These are phyloP conservation scores for Bombyx mori DNA, from an alignment of 1,140 invertebrate species.

Conservation along the genomic window DNA sequence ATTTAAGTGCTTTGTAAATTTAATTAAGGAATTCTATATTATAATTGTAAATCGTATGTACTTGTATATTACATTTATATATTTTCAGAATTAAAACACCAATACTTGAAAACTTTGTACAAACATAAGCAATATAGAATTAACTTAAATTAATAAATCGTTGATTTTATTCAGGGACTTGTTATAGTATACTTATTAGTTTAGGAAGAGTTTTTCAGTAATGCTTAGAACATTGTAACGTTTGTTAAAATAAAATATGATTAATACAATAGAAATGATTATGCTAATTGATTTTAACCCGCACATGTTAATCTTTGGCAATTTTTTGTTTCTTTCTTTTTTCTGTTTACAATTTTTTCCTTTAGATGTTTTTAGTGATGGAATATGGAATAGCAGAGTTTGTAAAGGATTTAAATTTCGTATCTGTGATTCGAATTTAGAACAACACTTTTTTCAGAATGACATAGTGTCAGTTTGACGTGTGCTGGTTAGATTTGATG, in stretches of 20 bases:
- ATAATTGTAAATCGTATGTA: slow-evolving; percentile 43
- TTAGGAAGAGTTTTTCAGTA: slow-evolving; percentile 31
- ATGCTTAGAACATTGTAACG: slow-evolving; percentile 28
- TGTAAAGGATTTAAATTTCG: too few relatives aligned
- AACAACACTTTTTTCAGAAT: too few relatives aligned
- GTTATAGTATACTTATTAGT: slow-evolving; percentile 45
- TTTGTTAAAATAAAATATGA: slow-evolving; percentile 20
- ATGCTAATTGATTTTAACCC: too few relatives aligned
- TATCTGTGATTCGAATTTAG: too few relatives aligned
- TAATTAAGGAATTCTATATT: slow-evolving; percentile 30
- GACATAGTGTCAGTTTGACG: too few relatives aligned
- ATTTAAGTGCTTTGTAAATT: slow-evolving; percentile 45
- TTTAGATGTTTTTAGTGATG: too few relatives aligned
- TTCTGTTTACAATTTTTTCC: too few relatives aligned
- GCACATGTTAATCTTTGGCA: too few relatives aligned
- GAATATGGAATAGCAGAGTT: too few relatives aligned
- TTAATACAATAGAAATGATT: too few relatives aligned
- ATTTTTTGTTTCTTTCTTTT: too few relatives aligned
- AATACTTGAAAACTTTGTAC: slow-evolving; percentile 68
- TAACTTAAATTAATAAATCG: slow-evolving; percentile 51
- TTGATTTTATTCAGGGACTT: slow-evolving; percentile 55
- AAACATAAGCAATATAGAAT: slow-evolving; percentile 69
- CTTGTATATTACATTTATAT: slow-evolving; percentile 53
- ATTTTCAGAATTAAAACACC: slow-evolving; percentile 65
- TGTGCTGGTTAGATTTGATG: too few relatives aligned